Evolutionary conservation across 2,888 invertebrate species (phyloP).

Genomic region (Dexiosoma caninum): DNA sequence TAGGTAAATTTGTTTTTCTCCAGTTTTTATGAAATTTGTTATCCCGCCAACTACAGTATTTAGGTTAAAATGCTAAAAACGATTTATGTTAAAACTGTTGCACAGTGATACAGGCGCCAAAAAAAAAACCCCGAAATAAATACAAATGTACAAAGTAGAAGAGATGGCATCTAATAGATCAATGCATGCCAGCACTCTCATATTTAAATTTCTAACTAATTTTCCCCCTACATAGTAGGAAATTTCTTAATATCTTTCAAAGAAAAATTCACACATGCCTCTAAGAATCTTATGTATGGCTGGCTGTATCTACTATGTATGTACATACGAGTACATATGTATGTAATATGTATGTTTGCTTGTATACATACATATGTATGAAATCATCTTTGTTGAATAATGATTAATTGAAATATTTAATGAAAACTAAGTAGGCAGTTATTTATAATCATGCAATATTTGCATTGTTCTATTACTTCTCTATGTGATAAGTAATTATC

Average conservation of each 20-base stretch:
- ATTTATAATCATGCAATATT: neutral
- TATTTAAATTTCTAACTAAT: no score
- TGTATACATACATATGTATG: neutral
- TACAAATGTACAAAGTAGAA: no score
- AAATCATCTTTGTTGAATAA: constrained; percentile 15
- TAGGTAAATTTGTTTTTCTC: no score
- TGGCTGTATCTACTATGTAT: no score
- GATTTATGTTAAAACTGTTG: neutral
- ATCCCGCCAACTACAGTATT: neutral
- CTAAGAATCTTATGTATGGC: no score
- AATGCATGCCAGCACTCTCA: no score
- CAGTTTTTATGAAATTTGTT: neutral
- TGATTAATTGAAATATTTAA: neutral
- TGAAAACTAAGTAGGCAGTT: neutral
- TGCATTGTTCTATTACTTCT: constrained; percentile 15
- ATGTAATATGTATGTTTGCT: neutral
- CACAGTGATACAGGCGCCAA: no score
- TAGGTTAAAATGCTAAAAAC: constrained; percentile 7
- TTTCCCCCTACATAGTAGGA: no score
- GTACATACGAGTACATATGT: neutral
- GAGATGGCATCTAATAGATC: no score
- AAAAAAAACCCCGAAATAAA: no score
- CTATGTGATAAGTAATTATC: constrained; percentile 36
- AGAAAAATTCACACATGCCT: no score
- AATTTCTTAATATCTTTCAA: no score